Conservation (phyloP, 1,140 invertebrate species). For the Bombus superbus region DNA sequence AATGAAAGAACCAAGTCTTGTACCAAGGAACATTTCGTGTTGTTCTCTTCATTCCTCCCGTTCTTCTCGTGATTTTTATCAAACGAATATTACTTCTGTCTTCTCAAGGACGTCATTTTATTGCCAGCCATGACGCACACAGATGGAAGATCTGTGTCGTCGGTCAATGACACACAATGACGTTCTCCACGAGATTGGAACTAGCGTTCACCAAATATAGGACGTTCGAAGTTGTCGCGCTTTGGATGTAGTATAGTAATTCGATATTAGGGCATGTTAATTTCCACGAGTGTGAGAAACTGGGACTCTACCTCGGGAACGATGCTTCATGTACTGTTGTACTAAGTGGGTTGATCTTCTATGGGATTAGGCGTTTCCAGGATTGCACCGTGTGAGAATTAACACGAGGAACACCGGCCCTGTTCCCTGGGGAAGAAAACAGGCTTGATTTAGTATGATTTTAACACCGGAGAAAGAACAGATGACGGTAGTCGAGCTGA, state of each 20-base stretch:
- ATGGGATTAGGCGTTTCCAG: slow-evolving; percentile 7
- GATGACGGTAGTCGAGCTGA: neutral
- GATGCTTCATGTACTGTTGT: neutral
- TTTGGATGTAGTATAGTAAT: neutral
- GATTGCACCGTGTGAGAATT: neutral
- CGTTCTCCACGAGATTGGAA: neutral
- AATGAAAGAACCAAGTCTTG: slow-evolving; percentile 6
- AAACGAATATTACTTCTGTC: slow-evolving; percentile 16
- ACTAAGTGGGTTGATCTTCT: neutral
- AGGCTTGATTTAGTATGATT: neutral
- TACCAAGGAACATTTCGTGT: neutral
- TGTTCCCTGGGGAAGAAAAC: slow-evolving; percentile 6
- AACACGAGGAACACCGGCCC: neutral
- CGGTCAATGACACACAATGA: slow-evolving; percentile 14
- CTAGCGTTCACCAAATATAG: slow-evolving; percentile 1
- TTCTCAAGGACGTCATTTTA: slow-evolving; percentile 8
- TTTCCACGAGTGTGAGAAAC: slow-evolving; percentile 15
- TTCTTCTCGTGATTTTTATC: slow-evolving; percentile 27
- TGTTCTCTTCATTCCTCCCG: neutral
- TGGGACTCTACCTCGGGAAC: neutral
- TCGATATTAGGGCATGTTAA: neutral
- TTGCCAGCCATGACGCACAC: neutral
- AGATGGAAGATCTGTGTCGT: neutral
- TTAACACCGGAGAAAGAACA: neutral
- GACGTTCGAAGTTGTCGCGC: neutral